Base-by-base conservation (phyloP, 2,888 invertebrate genomes). In the Tryphoninae sp. region DNA sequence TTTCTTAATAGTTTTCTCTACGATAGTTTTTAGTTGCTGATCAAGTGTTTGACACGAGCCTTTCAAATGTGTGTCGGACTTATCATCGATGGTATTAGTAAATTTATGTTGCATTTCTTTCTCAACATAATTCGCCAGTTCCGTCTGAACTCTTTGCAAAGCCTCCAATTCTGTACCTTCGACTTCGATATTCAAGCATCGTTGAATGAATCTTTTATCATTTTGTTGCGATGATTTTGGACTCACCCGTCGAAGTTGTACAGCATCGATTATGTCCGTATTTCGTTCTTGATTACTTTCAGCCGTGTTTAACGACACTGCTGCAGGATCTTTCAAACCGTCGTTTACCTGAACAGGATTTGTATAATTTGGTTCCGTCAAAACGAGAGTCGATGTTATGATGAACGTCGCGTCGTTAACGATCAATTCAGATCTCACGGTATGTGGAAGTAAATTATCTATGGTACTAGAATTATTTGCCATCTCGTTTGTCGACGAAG, bases 191-290 rank as follows among this genome's bases (percentile, higher is more conserved):
- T 91, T 91, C 13, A 91, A 76, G 78, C 91, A 91, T 42, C 88
- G 87, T 64, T 91, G 89, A 2, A 89, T 33, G 19, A 81, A 84
- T 67, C 86, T 89, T 51, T 85, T 87, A 4, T 87, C 85, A 4
- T 68, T 83, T 11, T 73, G 51, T 2, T 69, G 68, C 1, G 78
- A 45, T 22, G 67, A 71, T 26, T 85, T 81, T 0, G 89, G 88
- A 33, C 86, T 84, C 22, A 91, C 85, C 51, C 89, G 86, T 40
- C 90, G 88, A 9, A 91, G 72, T 40, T 91, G 89, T 6, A 91
- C 89, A 4, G 91, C 90, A 51, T 91, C 90, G 6, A 91, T 89
- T 2, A 92, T 88, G 65, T 91, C 91, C 0, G 90, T 89, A 67
- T 91, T 91, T 55, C 88, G 86, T 33, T 89, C 87, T 53, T 83